phyloP scores from a whole-genome alignment of 2,113 vertebrate genomes.

The Raja brachyura region DNA sequence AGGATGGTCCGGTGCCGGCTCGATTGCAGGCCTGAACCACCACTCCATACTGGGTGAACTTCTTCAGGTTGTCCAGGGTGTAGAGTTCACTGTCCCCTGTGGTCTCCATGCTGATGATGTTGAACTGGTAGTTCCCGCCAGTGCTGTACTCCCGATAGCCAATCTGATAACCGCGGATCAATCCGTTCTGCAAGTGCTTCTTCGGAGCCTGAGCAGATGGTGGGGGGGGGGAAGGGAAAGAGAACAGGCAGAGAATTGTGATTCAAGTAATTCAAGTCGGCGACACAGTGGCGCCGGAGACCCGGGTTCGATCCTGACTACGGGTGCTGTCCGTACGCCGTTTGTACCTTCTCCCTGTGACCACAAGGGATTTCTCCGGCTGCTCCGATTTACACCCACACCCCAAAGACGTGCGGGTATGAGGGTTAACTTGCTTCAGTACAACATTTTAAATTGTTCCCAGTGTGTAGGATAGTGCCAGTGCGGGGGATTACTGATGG shows the following conservation, averaged over 20 bases:
- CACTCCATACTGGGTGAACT: conserved; percentile 96
- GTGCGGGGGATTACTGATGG: no score
- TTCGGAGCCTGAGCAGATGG: conserved; percentile 70
- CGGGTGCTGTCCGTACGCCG: no score
- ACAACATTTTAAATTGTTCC: no score
- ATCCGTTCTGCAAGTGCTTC: conserved; percentile 89
- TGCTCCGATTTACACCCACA: no score
- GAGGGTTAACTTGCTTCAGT: no score
- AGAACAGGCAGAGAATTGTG: neutral
- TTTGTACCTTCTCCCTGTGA: no score
- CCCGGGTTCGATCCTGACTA: no score
- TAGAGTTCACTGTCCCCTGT: conserved; percentile 87
- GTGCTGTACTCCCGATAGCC: conserved; percentile 92
- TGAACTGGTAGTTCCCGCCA: conserved; percentile 90
- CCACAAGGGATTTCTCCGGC: no score
- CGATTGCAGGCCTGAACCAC: conserved; percentile 96
- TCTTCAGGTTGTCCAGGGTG: conserved; percentile 86
- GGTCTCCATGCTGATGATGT: conserved; percentile 91
- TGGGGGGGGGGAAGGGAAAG: conserved; percentile 35
- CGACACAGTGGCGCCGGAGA: no score
- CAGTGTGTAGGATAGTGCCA: no score
- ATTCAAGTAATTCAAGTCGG: neutral
- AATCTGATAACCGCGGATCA: conserved; percentile 95
- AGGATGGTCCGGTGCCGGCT: conserved; percentile 91
- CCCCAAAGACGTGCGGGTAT: no score